Base-by-base conservation (phyloP, 2,888 invertebrate species). In the Nomada lathburiana region DNA sequence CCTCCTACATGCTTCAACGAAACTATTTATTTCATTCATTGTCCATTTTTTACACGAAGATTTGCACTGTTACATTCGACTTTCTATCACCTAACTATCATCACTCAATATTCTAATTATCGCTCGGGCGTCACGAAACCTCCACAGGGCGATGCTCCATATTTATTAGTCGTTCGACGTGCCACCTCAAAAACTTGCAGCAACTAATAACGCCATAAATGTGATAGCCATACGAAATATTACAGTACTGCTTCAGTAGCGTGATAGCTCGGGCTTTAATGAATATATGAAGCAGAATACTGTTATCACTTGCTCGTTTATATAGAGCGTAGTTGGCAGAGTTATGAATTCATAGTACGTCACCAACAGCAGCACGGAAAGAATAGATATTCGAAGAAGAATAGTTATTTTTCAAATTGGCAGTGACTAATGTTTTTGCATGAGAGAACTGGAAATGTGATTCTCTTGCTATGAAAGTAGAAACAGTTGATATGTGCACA, bases 161-260 rank as follows among this genome's bases (percentile, higher is more conserved):
- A 47, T 47, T 65, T 65, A 20, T 36, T 59, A 50, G n/a, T 50
- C 50, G 26, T 29, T 55, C 42, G 26, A 11, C 18, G 10, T 16
- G 36, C 23, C n/a, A 18, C 2, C 36, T n/a, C 2, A n/a, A 18
- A 2, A 59, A 29, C 20, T 36, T 36, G 59, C 50, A 67, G 36
- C 74, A 53, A 44, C 29, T 20, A 65, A 72, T 57, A 74, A 50
- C 47, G 42, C 7, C 2, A 20, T 20, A 42, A 71, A 4, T 18
- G 16, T 13, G 62, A 44, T 26, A 42, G 20, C n/a, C n/a, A 20
- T n/a, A 13, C 13, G n/a, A 47, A 70, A 50, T 18, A n/a, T n/a
- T 50, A 26, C 16, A 20, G 13, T 23, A 18, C 7, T 50, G 57
- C 20, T 65, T 20, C 16, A 23, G 47, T 63, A 29, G 36, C 20